Base-by-base conservation (phyloP, 2,113 vertebrate genomes). In the Malurus elegans region DNA sequence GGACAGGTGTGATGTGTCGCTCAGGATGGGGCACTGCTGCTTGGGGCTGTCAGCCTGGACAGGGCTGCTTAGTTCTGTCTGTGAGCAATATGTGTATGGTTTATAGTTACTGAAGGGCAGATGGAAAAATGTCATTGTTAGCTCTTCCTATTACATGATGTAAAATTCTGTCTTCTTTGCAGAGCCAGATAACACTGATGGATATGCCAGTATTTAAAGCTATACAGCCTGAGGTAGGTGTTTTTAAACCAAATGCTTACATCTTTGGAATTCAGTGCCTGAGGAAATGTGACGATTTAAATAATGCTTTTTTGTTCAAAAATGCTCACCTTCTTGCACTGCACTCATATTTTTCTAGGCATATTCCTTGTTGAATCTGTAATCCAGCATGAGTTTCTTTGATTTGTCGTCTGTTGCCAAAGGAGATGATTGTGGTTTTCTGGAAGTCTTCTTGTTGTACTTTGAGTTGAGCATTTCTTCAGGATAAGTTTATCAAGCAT, bases 141-240 rank as follows among this genome's bases (percentile, higher is more conserved):
- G 25, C 31, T 75, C 57, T 94, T 87, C 4, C 1, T 69, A 8
- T 45, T 28, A 28, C 13, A 6, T 19, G 7, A 51, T 58, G 74
- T 71, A 29, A 71, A 81, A 79, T 75, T 44, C 75, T 94, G 31
- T 93, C 95, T 96, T 78, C 87, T 6, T 98, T 97, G 50, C 97
- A 99, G 99, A 99, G 98, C 97, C 99, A 99, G 95, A 99, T 99
- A 96, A 99, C 99, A 0, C 38, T 99, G 96, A 99, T 99, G 99
- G 99, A 99, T 86, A 97, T 98, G 34, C 99, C 99, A 26, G 99
- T 99, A 78, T 99, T 99, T 89, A 99, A 98, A 98, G 99, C 98
- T 72, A 99, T 99, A 96, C 99, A 99, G 72, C 99, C 99, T 12
- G 99, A 99, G 99, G 99, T 99, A 97, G 92, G 98, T 92, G 89